Percentiles rank a stretch among this genome's conserved stretches.
Evolutionary conservation across 2,113 vertebrate species (phyloP).

Genomic region (Himantopus leucocephalus): DNA sequence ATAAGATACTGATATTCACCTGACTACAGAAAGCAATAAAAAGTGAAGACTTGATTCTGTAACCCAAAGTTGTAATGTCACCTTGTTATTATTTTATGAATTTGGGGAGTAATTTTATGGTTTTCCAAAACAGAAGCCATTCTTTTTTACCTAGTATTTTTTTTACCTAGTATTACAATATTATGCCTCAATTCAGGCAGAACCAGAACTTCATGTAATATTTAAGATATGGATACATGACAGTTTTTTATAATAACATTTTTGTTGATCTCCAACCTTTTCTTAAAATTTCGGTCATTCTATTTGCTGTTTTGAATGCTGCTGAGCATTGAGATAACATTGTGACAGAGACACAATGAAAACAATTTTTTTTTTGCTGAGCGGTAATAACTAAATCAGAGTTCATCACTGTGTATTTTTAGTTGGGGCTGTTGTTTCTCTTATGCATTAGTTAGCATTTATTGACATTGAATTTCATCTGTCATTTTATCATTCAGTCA

Average conservation of each 20-base stretch:
- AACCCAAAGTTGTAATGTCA: not conserved
- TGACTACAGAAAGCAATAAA: not conserved
- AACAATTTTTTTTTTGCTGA: not conserved
- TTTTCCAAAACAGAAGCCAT: not conserved
- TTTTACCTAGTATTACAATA: not conserved
- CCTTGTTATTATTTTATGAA: not conserved
- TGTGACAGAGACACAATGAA: not conserved
- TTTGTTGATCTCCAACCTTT: not conserved
- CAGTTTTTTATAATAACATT: not conserved
- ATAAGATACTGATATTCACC: not conserved
- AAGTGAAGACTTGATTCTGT: not conserved
- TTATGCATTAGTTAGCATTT: slow-evolving; percentile 12
- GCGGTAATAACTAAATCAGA: not conserved
- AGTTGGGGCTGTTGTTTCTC: not conserved
- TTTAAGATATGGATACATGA: not conserved
- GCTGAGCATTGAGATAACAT: not conserved
- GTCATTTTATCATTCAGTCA: not conserved
- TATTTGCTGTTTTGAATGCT: not conserved
- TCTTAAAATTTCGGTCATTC: not conserved
- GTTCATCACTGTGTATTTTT: slow-evolving; percentile 8
- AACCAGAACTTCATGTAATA: not conserved
- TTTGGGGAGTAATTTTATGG: not conserved
- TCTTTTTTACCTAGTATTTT: too few species aligned
- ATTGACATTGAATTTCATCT: slow-evolving; percentile 21
- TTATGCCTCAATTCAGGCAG: not conserved